Percentiles rank a stretch among this genome's conserved stretches.
Conservation (phyloP, 2,888 invertebrate species). For the Caenorhabditis afra region DNA sequence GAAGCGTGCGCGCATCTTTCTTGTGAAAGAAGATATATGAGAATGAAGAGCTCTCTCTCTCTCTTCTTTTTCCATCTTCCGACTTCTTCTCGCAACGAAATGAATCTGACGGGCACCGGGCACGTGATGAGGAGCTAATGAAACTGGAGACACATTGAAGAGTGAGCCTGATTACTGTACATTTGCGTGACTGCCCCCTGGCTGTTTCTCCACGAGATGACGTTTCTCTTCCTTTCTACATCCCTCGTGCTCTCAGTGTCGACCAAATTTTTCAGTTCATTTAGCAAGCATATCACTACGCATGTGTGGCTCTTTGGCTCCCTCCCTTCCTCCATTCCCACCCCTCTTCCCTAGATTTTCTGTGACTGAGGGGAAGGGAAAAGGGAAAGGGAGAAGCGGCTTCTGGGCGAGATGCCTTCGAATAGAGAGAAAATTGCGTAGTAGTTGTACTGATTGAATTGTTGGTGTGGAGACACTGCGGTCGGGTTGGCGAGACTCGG, state of each 20-base stretch:
- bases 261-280: constrained; percentile 39
- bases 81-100: constrained; percentile 3
- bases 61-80: constrained; percentile 11
- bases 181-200: constrained; percentile 3
- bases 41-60: constrained; percentile 28
- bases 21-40: constrained; percentile 53
- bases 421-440: constrained; percentile 56
- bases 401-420: constrained; percentile 1
- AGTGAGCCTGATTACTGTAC: constrained; percentile 9
- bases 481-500: constrained; percentile 33
- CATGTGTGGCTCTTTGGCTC: constrained; percentile 29
- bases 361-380: too few relatives aligned
- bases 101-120: constrained; percentile 26
- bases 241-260: too few relatives aligned
- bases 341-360: constrained; percentile 15
- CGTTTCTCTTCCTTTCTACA: neutral
- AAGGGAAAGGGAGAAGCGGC: too few relatives aligned
- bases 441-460: constrained; percentile 59
- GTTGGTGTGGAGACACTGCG: constrained; percentile 46
- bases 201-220: neutral
- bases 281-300: constrained; percentile 33
- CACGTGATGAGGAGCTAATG: constrained; percentile 14
- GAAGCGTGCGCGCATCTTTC: constrained; percentile 19
- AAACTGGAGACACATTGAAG: neutral
- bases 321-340: constrained; percentile 13